Evolutionary conservation across 2,113 vertebrate species (phyloP).

Genomic region (Alectura lathami): DNA sequence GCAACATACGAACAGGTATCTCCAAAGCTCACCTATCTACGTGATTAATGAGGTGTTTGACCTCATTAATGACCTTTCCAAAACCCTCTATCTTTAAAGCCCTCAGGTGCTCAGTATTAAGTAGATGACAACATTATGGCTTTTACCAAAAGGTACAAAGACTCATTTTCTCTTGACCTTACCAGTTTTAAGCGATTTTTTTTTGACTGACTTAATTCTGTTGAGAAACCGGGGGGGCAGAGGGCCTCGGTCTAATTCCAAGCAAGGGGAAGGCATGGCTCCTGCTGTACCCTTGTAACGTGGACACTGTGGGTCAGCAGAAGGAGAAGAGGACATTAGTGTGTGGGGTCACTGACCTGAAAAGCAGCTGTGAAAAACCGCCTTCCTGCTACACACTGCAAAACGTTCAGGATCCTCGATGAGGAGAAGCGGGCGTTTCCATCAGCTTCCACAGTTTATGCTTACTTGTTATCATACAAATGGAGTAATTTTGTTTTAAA

Average conservation of each 20-base stretch:
- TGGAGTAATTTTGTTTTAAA: no score
- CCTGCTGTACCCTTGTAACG: not conserved
- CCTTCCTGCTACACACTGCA: no score
- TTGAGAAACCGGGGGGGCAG: accelerated
- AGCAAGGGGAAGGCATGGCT: accelerated
- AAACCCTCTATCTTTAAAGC: not conserved
- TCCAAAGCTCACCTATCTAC: accelerated
- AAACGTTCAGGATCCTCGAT: not conserved
- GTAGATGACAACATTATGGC: accelerated
- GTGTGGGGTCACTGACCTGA: accelerated
- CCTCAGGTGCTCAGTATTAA: not conserved
- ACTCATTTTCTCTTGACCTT: not conserved
- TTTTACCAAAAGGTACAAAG: not conserved
- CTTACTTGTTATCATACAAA: not conserved
- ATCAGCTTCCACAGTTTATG: not conserved
- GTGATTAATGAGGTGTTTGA: not conserved
- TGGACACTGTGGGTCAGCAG: accelerated
- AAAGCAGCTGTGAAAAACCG: no score
- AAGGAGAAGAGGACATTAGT: not conserved
- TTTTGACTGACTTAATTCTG: not conserved
- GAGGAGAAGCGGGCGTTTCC: not conserved
- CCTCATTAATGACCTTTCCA: not conserved
- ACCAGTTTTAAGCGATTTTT: not conserved
- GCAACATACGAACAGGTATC: accelerated
- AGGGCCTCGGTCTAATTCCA: not conserved